Evolutionary conservation across 2,888 invertebrate genomes (phyloP).

Genomic region (Nomada fucata): DNA sequence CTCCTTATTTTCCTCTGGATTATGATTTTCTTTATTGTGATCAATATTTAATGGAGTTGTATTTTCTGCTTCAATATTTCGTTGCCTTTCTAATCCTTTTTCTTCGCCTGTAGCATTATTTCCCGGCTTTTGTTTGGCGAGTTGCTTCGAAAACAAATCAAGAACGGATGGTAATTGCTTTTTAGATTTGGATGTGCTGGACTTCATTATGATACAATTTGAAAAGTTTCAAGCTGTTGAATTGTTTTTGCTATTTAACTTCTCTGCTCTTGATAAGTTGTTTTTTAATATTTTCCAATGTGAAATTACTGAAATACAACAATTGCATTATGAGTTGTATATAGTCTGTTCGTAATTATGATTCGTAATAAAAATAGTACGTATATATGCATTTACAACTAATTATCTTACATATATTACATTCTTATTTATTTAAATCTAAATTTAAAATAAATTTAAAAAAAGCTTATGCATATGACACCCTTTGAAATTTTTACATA

Average conservation of each 20-base stretch:
- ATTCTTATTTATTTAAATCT: neutral
- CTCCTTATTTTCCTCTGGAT: constrained; percentile 22
- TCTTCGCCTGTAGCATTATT: neutral
- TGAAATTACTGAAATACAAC: neutral
- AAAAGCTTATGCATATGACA: neutral
- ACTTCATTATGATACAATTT: constrained; percentile 11
- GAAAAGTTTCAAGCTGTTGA: neutral
- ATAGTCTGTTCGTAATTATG: neutral
- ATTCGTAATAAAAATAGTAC: neutral
- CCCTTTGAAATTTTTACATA: neutral
- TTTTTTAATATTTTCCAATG: too few relatives aligned
- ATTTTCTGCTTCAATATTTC: constrained; percentile 8
- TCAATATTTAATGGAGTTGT: neutral
- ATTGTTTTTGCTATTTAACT: constrained; percentile 1
- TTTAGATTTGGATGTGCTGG: constrained; percentile 1
- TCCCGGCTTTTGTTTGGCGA: constrained; percentile 28
- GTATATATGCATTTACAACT: neutral
- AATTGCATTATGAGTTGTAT: neutral
- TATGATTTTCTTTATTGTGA: constrained; percentile 49
- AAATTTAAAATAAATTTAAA: neutral
- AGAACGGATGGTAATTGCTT: constrained; percentile 24
- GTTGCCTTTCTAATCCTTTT: neutral
- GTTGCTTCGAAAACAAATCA: constrained; percentile 47
- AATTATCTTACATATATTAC: neutral
- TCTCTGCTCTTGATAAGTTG: neutral